Base-by-base conservation (phyloP, 2,113 vertebrate genomes). In the Ceyx melanurus region DNA sequence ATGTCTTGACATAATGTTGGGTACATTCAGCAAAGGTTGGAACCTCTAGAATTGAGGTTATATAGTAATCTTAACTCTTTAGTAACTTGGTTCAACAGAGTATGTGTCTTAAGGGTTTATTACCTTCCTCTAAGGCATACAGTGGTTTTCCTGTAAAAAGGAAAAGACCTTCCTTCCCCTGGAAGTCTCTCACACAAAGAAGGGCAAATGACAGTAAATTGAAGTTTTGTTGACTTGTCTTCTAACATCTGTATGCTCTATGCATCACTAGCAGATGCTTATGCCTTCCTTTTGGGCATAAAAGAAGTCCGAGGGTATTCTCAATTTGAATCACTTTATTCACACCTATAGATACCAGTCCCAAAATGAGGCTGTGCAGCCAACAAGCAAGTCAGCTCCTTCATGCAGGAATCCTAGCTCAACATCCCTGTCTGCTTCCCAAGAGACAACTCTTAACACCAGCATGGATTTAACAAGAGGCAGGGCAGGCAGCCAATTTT, bases 361-460 rank as follows among this genome's bases (percentile, higher is more conserved):
- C 51, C 61, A 22, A 88, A 78, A 3, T 15, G 56, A 81, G 80
- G 82, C 58, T 88, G 65, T 83, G 78, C 76, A 86, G 79, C 90
- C 94, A 86, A 37, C n/a, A 71, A 35, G 40, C 64, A 23, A 90
- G 90, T 93, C 80, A 72, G 86, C 35, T 86, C 57, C 76, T 56
- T 71, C 88, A 22, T 77, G 37, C 56, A 40, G 72, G 82, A 93
- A 92, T 86, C 80, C 64, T 51, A 86, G 76, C 82, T 64, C 73
- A 88, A 14, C 90, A 88, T 94, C 93, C 83, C 72, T 92, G 90
- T 91, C 94, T 95, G 72, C 42, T 95, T 96, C 93, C 88, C 82
- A 67, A 81, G 90, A 88, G 86, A 92, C 90, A 88, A 2, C 82
- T 90, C 82, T 68, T 45, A 80, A 33, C 18, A 82, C 19, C 93